Evolutionary conservation across 2,113 vertebrate species (phyloP), one percentile per base, ranked within the genome.

Genomic region (Dipodomys merriami): DNA sequence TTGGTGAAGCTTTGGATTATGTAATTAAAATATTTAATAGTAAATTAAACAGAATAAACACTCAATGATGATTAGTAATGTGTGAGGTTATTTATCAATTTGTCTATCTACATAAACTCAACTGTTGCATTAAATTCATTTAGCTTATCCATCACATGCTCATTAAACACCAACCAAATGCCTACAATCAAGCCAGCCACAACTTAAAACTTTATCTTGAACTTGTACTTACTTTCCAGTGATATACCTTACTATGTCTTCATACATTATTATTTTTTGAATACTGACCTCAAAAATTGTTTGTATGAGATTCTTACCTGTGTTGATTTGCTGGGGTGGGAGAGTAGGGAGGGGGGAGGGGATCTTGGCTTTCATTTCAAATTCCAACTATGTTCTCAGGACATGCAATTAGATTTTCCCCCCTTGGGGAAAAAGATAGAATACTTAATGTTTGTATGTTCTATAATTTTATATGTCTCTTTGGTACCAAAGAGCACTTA

Each of bases 351-450:
- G 39, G 39, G 89, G 72, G 89, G 92, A 74, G 67, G 15, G 15
- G 49, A 13, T 87, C 91, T 96, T 97, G 91, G 88, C 88, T 97
- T 96, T 95, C 74, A 94, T 97, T 97, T 97, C 94, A 39, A 89
- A 95, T 98, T 98, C 97, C 95, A 97, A 69, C 22, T 97, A 91
- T 76, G 74, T 95, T 98, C 91, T 96, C 90, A 83, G 77, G 95
- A 92, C 95, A 97, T 93, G 39, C 18, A 95, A 72, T 96, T 96
- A 95, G 97, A 97, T 93, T 29, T 84, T 29, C 83, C 91, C 91
- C 78, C 93, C 39, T 57, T 11, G 53, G 53, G 82, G 93, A 93
- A 84, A 92, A 97, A 91, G 91, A 96, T 74, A 88, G 72, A 92
- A 18, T 86, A 97, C 97, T 96, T 86, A 90, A 92, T 30, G 95